phyloP scores from a whole-genome alignment of 2,888 invertebrate species.

The Automeris io region DNA sequence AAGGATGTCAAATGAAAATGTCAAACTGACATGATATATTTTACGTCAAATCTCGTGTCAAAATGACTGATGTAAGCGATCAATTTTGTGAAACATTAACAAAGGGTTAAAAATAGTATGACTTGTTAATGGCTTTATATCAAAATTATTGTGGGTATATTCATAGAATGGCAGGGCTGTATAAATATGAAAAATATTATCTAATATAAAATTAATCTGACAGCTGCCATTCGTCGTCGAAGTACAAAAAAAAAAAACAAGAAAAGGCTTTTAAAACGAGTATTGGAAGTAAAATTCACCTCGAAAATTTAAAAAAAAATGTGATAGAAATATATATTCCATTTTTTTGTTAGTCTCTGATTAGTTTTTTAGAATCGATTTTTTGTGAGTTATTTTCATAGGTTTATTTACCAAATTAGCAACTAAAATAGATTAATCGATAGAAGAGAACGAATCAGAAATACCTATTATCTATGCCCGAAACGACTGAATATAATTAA shows the following conservation, averaged over 20 bases:
- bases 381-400: neutral
- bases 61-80: too few species aligned
- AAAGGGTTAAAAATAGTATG: too few species aligned
- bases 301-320: conserved; percentile 30
- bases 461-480: conserved; percentile 15
- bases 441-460: neutral
- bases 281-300: conserved; percentile 14
- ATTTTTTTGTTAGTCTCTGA: conserved; percentile 57
- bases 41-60: too few species aligned
- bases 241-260: neutral
- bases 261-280: conserved; percentile 1
- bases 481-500: conserved; percentile 43
- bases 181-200: too few species aligned
- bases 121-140: too few species aligned
- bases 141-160: too few species aligned
- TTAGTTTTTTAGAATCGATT: conserved; percentile 23
- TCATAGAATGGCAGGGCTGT: too few species aligned
- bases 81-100: too few species aligned
- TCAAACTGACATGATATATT: too few species aligned
- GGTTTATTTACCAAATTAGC: neutral
- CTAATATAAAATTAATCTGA: neutral
- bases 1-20: too few species aligned
- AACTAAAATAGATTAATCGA: neutral
- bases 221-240: neutral
- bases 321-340: conserved; percentile 67